Conservation (phyloP, 2,888 invertebrate species). For the Drosophila mettleri region DNA sequence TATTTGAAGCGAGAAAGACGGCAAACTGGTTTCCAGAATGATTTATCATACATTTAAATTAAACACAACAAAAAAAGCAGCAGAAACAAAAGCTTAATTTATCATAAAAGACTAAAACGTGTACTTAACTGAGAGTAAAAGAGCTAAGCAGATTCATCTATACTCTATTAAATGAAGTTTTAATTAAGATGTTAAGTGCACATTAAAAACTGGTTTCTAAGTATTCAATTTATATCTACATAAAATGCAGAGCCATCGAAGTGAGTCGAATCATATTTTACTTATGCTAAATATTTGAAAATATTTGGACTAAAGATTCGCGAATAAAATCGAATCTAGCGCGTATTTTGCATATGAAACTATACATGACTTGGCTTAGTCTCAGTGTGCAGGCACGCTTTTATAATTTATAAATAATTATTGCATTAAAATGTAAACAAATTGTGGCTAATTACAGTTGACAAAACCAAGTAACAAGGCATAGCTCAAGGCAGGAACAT, state of each 20-base stretch:
- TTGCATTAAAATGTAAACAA: constrained; percentile 1
- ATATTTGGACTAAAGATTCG: no score
- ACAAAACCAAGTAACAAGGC: background rate
- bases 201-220: constrained; percentile 3
- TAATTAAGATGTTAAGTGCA: constrained; percentile 7
- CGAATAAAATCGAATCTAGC: background rate
- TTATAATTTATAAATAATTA: background rate
- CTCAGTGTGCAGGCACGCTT: background rate
- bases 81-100: constrained; percentile 72
- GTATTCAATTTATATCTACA: background rate
- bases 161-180: constrained; percentile 35
- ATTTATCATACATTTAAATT: constrained; percentile 79
- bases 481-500: background rate
- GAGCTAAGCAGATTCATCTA: constrained; percentile 8
- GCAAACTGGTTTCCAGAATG: constrained; percentile 73
- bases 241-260: background rate
- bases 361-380: no score
- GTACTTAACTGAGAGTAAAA: constrained; percentile 64
- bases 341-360: background rate
- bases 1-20: constrained; percentile 58
- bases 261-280: background rate
- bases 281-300: background rate
- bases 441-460: background rate
- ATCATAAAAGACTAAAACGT: constrained; percentile 80
- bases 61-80: constrained; percentile 63